Evolutionary conservation across 2,113 vertebrate genomes (phyloP).

Genomic region (Lates calcarifer): DNA sequence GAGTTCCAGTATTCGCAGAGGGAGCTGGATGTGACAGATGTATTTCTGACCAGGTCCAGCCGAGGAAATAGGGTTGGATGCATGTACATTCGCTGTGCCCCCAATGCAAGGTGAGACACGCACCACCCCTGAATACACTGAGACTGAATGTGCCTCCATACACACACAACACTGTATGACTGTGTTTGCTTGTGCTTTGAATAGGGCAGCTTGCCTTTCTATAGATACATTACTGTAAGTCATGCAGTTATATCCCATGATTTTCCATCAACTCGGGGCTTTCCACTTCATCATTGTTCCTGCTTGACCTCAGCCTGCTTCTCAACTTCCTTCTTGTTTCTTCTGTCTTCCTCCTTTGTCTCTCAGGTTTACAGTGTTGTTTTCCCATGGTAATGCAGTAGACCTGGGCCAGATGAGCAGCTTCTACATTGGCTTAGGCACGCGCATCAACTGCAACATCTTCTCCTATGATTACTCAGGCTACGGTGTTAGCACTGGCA

Average conservation of each 20-base stretch:
- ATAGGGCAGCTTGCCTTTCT: neutral
- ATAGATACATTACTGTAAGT: neutral
- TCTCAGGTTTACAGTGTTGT: conserved; percentile 94
- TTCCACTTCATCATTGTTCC: neutral
- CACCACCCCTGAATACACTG: neutral
- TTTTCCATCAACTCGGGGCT: neutral
- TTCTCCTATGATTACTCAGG: conserved; percentile 99
- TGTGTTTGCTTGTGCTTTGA: neutral
- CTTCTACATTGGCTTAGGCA: conserved; percentile 96
- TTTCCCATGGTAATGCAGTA: conserved; percentile 97
- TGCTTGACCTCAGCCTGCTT: neutral
- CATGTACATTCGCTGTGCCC: conserved; percentile 98
- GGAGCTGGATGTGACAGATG: conserved; percentile 94
- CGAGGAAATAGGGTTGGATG: conserved; percentile 94
- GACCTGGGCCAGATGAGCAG: conserved; percentile 99
- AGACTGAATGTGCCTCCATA: neutral
- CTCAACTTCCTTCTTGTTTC: neutral
- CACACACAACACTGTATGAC: neutral
- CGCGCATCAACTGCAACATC: conserved; percentile 98
- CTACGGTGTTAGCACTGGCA: conserved; percentile 95
- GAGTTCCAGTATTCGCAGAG: conserved; percentile 98
- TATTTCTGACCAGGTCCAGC: conserved; percentile 94
- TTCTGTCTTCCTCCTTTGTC: neutral
- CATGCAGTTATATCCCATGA: neutral
- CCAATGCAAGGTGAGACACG: conserved; percentile 89